These are phyloP conservation scores for Tiliacea aurago DNA, from an alignment of 2,888 invertebrate species.

Conservation along the genomic window DNA sequence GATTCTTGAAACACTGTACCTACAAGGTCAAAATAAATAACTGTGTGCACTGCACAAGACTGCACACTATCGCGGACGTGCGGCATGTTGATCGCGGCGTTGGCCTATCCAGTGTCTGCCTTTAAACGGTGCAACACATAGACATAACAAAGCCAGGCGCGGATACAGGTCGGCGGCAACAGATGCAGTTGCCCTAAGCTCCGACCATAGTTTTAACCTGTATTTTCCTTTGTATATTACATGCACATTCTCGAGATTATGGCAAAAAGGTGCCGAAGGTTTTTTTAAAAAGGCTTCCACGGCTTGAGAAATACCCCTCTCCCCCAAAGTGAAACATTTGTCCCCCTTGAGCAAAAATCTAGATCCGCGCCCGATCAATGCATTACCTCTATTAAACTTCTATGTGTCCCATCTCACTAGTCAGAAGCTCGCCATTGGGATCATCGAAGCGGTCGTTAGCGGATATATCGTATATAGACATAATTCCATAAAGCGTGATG, in stretches of 20 bases:
- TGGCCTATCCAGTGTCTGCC: too few relatives aligned
- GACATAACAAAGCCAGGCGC: not conserved
- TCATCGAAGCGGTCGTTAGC: constrained; percentile 76
- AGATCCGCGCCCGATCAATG: not conserved
- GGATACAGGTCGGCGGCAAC: not conserved
- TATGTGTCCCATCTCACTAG: constrained; percentile 7
- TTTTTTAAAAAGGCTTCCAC: not conserved
- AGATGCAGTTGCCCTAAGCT: too few relatives aligned
- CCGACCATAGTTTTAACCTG: too few relatives aligned
- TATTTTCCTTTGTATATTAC: too few relatives aligned
- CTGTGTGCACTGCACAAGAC: too few relatives aligned
- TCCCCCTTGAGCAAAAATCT: not conserved
- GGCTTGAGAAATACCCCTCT: not conserved
- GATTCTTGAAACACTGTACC: not conserved
- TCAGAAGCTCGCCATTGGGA: constrained; percentile 66
- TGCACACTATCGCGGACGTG: too few relatives aligned
- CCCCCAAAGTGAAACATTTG: not conserved
- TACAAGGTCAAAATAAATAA: too few relatives aligned
- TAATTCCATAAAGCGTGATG: constrained; percentile 70
- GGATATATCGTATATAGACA: constrained; percentile 64
- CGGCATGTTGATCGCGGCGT: too few relatives aligned
- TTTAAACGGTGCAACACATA: too few relatives aligned
- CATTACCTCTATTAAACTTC: not conserved
- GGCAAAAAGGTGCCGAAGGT: too few relatives aligned
- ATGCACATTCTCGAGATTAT: too few relatives aligned